Evolutionary conservation across 2,888 invertebrate genomes (phyloP), one percentile per base, ranked within the genome.

Genomic region (Chloroclystis v-ata): DNA sequence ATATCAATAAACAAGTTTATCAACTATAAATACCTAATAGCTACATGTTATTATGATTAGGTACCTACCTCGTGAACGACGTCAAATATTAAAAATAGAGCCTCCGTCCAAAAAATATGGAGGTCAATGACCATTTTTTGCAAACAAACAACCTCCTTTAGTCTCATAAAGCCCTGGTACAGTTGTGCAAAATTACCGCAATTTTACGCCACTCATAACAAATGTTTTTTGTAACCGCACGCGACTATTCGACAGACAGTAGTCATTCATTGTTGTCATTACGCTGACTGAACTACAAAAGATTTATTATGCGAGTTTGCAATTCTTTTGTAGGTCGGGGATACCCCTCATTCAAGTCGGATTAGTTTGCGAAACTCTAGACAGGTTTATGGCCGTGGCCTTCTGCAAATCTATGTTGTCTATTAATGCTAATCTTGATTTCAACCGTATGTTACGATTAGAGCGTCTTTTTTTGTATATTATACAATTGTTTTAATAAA

Each of bases 101-200:
- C 14, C 20, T 20, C 20, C 49, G 37, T 37, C 43, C 26, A 51
- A 37, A 49, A 46, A 24, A 54, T 29, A 37, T 40, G 40, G 37
- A 56, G 49, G 37, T 48, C 45, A 35, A 44, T 61, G 65, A 59
- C 52, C 52, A 56, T 46, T 66, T 61, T 69, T 71, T 61, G 66
- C 64, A 63, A 72, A 74, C 64, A 78, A 60, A 69, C 65, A 63
- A 72, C 59, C 67, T 75, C 72, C 65, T 67, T 29, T 38, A 52
- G 48, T 55, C 46, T 72, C 56, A 72, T 86, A 63, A 55, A 67
- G 60, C 69, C 84, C 81, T 84, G 63, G 82, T 86, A 84, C 72
- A 78, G 78, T 82, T 86, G 85, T 87, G 87, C 87, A 85, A 86
- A 87, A 76, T 78, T 79, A 78, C 79, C 81, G 83, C 81, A 84